Evolutionary conservation across 1,140 invertebrate species (phyloP).

Genomic region (Scaptomyza pallida): DNA sequence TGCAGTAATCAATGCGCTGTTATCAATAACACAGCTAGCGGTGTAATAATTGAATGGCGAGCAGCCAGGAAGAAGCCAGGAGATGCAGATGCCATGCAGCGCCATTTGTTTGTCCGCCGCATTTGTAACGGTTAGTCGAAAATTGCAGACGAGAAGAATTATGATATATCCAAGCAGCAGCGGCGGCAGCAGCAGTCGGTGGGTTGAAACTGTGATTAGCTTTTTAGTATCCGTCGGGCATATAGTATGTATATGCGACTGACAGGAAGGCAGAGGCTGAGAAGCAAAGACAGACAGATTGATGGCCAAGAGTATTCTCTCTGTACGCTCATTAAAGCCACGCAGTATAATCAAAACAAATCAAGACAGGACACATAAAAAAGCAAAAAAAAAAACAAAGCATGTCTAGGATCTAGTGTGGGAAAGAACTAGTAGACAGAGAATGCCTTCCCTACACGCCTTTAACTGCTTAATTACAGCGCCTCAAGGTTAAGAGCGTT

Average conservation of each 20-base stretch:
- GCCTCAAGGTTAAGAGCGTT: constrained; percentile 70
- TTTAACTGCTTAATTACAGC: constrained; percentile 82
- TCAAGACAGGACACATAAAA: constrained; percentile 74
- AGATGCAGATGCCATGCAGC: too few species aligned
- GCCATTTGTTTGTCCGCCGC: constrained; percentile 37
- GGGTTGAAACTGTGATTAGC: constrained; percentile 61
- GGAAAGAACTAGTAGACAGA: constrained; percentile 55
- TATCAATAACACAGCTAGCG: constrained; percentile 61
- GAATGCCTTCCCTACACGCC: constrained; percentile 36
- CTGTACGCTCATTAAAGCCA: constrained; percentile 74
- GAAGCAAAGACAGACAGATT: constrained; percentile 56
- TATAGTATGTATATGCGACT: not conserved
- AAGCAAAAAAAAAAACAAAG: not conserved
- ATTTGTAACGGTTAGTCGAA: constrained; percentile 47
- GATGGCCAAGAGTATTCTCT: constrained; percentile 52
- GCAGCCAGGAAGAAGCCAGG: not conserved
- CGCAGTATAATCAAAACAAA: constrained; percentile 79
- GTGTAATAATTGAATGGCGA: constrained; percentile 46
- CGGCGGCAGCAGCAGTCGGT: constrained; percentile 5
- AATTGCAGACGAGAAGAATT: constrained; percentile 71
- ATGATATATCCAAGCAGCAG: constrained; percentile 78
- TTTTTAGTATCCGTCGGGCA: constrained; percentile 6
- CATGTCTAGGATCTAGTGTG: constrained; percentile 58
- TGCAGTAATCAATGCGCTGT: constrained; percentile 57
- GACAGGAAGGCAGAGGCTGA: constrained; percentile 19